Evolutionary conservation across 2,797 vertebrate genomes (phyloP).

Genomic region (Gephyroberyx darwinii): DNA sequence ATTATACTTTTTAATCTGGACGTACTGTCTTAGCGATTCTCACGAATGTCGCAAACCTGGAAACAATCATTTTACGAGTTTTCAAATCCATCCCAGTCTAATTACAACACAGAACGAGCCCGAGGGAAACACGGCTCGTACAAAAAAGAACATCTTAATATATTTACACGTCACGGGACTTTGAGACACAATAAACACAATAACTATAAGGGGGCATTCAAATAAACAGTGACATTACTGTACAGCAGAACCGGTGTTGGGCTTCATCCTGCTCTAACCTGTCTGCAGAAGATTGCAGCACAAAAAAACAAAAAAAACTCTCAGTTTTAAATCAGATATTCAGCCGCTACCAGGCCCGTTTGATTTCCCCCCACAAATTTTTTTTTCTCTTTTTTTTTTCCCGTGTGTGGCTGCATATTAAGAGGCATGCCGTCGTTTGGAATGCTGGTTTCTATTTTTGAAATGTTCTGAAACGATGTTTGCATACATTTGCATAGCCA

Average conservation of each 20-base stretch:
- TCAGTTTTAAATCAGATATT: conserved; percentile 73
- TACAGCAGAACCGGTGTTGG: conserved; percentile 21
- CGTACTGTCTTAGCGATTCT: conserved; percentile 37
- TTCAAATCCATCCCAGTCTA: conserved; percentile 44
- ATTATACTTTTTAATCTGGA: conserved; percentile 39
- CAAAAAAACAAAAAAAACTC: conserved; percentile 36
- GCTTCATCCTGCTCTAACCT: conserved; percentile 69
- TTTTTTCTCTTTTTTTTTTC: conserved; percentile 42
- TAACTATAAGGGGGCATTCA: conserved; percentile 26
- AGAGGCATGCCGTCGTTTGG: conserved; percentile 81
- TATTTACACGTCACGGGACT: conserved; percentile 47
- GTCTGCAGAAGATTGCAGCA: conserved; percentile 57
- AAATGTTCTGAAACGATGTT: conserved; percentile 88
- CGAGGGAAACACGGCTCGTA: conserved; percentile 32
- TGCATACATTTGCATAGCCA: conserved; percentile 90
- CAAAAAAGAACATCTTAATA: conserved; percentile 48
- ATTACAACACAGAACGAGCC: conserved; percentile 55
- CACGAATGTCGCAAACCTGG: conserved; percentile 23
- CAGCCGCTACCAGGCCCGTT: conserved; percentile 68
- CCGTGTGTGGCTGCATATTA: conserved; percentile 81
- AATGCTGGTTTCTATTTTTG: conserved; percentile 87
- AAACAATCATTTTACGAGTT: conserved; percentile 54
- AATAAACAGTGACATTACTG: conserved; percentile 29
- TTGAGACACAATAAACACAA: conserved; percentile 40
- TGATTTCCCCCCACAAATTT: conserved; percentile 70